A percentile compares a stretch with the other conserved stretches of the same genome.
Evolutionary conservation across 2,888 invertebrate genomes (phyloP).

Genomic region (Pristionchus japonicus): DNA sequence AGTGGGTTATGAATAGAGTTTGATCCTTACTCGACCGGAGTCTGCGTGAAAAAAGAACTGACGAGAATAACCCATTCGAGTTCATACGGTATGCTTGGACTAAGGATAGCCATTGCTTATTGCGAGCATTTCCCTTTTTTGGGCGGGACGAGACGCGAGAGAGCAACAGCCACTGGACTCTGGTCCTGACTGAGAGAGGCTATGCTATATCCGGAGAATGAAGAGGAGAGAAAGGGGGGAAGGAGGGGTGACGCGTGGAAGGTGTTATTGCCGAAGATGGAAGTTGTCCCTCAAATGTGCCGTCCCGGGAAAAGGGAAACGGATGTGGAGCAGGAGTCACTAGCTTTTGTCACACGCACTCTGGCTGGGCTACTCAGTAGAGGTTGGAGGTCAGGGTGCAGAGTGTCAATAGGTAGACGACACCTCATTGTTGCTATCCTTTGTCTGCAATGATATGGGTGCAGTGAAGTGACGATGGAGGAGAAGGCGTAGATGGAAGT

Average conservation of each 20-base stretch:
- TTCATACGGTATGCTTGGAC: neutral
- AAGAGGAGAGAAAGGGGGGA: neutral
- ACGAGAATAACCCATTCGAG: neutral
- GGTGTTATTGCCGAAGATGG: neutral
- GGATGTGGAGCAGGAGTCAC: neutral
- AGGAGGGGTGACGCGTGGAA: neutral
- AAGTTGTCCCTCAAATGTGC: neutral
- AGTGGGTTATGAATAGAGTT: neutral
- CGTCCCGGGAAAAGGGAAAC: neutral
- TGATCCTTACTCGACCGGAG: neutral
- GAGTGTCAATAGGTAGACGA: too few species aligned
- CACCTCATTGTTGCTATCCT: neutral
- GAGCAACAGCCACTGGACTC: slow-evolving; percentile 2
- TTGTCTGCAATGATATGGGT: neutral
- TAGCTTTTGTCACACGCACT: neutral
- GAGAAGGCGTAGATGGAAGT: neutral
- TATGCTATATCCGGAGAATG: neutral
- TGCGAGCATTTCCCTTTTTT: neutral
- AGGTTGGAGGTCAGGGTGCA: too few species aligned
- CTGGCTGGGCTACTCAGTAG: neutral
- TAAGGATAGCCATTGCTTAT: neutral
- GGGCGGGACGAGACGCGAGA: neutral
- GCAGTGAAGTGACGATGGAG: neutral
- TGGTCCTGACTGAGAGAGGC: neutral
- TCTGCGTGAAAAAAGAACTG: neutral